These are phyloP conservation scores for Cataglyphis altisquamis DNA, from an alignment of 2,888 invertebrate species.

Conservation along the genomic window DNA sequence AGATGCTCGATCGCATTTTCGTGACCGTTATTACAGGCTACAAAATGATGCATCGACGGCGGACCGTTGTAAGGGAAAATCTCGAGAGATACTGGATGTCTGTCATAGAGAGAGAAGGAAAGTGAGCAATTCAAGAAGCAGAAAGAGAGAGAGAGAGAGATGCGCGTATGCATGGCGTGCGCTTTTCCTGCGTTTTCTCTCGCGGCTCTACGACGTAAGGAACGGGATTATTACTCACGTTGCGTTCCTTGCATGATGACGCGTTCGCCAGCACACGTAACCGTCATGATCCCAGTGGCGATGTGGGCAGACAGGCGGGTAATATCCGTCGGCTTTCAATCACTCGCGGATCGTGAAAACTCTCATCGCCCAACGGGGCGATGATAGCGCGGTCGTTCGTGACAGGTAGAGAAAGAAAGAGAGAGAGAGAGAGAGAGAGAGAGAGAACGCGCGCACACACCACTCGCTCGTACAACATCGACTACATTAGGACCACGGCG, in stretches of 20 bases:
- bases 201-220: not conserved
- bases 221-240: constrained; percentile 66
- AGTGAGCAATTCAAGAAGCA: not conserved
- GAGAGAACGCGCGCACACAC: constrained; percentile 51
- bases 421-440: not conserved
- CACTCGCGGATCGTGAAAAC: constrained; percentile 73
- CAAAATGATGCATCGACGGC: not conserved
- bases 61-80: not conserved
- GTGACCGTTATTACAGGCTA: not conserved
- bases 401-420: not conserved
- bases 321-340: constrained; percentile 75
- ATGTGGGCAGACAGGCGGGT: constrained; percentile 59
- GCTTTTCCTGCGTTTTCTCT: constrained; percentile 15
- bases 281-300: constrained; percentile 69
- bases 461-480: constrained; percentile 57
- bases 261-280: constrained; percentile 60
- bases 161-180: not conserved
- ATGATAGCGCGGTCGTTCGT: constrained; percentile 52
- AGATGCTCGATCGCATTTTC: not conserved
- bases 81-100: not conserved
- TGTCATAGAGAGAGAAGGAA: not conserved
- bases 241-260: constrained; percentile 59
- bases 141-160: constrained; percentile 26
- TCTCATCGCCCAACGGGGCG: constrained; percentile 65
- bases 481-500: constrained; percentile 18